phyloP scores from a whole-genome alignment of 2,888 invertebrate species.

The Oasisia sp. region DNA sequence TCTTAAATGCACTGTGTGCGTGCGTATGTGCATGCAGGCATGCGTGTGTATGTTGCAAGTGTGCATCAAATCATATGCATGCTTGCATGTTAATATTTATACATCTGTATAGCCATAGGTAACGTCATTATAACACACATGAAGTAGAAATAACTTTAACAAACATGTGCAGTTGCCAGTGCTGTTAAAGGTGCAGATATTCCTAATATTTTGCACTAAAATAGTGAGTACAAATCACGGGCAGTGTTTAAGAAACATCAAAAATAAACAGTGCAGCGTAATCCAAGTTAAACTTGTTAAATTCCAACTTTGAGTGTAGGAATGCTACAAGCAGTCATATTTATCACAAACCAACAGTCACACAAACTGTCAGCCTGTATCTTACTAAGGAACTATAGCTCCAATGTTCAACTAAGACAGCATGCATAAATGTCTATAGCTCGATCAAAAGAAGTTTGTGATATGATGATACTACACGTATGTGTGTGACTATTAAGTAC shows the following conservation, averaged over 20 bases:
- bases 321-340: not conserved
- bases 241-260: not conserved
- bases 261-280: not conserved
- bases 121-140: not conserved
- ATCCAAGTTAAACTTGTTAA: not conserved
- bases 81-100: constrained; percentile 18
- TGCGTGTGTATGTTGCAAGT: not conserved
- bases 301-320: not conserved
- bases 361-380: not conserved
- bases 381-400: not conserved
- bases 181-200: not conserved
- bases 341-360: not conserved
- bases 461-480: not conserved
- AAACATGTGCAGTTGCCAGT: not conserved
- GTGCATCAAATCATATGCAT: constrained; percentile 7
- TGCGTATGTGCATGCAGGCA: not conserved
- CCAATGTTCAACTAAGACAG: not conserved
- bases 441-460: not conserved
- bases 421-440: not conserved
- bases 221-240: not conserved
- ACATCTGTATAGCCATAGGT: not conserved
- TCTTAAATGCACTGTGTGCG: not conserved
- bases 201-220: not conserved
- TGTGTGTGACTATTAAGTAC: not conserved
- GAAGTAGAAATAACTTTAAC: not conserved